A percentile compares a stretch with the other conserved stretches of the same genome.
These are phyloP conservation scores for Peromyscus californicus DNA, from an alignment of 2,113 vertebrate genomes.

Conservation along the genomic window DNA sequence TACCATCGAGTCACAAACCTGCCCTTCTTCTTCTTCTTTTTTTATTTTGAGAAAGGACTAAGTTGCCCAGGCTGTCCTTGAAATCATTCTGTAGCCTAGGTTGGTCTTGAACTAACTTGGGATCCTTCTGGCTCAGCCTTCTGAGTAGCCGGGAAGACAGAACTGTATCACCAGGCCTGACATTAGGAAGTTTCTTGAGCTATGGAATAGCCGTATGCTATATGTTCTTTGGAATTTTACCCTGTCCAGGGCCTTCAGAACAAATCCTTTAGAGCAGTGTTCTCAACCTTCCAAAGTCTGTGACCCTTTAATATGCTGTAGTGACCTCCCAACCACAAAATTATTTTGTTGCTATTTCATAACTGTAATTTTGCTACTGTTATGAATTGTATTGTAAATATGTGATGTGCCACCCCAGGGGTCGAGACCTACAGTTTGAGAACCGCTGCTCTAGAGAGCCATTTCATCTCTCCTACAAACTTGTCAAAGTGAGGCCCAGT, in stretches of 20 bases:
- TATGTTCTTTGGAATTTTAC: background rate
- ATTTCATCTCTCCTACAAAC: background rate
- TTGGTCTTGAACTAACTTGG: background rate
- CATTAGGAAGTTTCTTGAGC: background rate
- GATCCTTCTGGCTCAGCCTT: background rate
- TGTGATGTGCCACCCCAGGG: background rate
- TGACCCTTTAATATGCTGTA: no score
- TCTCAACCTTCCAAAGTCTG: background rate
- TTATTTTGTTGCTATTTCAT: background rate
- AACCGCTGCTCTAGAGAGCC: background rate
- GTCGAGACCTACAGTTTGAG: background rate
- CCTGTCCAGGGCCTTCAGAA: background rate
- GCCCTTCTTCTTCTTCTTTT: no score
- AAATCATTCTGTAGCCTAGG: background rate
- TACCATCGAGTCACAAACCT: background rate
- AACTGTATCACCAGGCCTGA: background rate
- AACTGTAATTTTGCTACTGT: background rate
- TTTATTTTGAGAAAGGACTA: background rate
- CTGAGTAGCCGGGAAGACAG: background rate
- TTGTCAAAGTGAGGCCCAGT: background rate
- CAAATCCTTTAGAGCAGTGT: background rate
- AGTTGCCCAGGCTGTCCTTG: background rate
- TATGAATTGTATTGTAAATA: background rate
- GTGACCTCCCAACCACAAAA: background rate
- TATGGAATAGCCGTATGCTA: background rate